These are phyloP conservation scores for Scaptomyza tumidula DNA, from an alignment of 2,888 invertebrate species.

Conservation along the genomic window DNA sequence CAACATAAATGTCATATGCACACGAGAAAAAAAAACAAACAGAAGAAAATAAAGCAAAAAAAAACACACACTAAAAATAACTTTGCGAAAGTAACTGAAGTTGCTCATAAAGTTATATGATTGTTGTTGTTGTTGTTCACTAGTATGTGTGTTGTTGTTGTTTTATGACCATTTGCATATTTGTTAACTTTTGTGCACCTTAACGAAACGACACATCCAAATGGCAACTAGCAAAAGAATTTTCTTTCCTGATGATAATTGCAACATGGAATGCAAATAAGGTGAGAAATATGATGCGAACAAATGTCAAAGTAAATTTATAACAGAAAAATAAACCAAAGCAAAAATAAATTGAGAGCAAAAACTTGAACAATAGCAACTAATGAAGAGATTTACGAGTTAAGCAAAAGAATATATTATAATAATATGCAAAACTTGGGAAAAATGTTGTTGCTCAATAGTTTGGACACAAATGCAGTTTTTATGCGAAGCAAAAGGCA, in stretches of 20 bases:
- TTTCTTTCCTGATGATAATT: slow-evolving; percentile 1
- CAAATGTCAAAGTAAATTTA: neutral
- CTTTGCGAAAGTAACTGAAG: slow-evolving; percentile 19
- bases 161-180: slow-evolving; percentile 23
- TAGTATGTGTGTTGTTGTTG: too few species aligned
- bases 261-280: slow-evolving; percentile 11
- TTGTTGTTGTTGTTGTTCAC: slow-evolving; percentile 8
- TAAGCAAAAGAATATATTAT: neutral
- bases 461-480: too few species aligned
- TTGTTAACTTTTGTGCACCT: slow-evolving; percentile 18
- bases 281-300: neutral
- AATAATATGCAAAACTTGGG: too few species aligned
- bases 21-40: neutral
- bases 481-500: too few species aligned
- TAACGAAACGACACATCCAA: neutral
- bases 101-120: slow-evolving; percentile 34
- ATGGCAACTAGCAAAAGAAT: neutral
- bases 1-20: slow-evolving; percentile 61
- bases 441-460: too few species aligned
- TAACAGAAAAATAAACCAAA: too few species aligned
- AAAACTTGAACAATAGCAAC: neutral
- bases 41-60: neutral
- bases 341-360: neutral
- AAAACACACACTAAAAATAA: neutral
- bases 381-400: neutral